Conservation (phyloP, 2,888 invertebrate genomes). For the Synergus umbraculus region DNA sequence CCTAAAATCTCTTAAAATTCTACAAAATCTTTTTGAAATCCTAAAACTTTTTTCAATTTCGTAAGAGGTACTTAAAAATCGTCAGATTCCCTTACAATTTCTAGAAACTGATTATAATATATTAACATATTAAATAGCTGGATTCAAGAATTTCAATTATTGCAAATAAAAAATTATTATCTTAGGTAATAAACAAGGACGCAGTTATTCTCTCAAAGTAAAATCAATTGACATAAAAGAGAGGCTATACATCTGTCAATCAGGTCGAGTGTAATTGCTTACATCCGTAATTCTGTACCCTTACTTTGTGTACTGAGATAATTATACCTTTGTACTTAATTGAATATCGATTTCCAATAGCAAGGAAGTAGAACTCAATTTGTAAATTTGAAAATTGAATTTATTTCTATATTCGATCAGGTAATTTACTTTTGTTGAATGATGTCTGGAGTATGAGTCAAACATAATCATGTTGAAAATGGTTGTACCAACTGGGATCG, state of each 20-base stretch:
- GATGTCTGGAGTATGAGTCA: not conserved
- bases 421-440: not conserved
- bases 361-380: not conserved
- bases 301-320: not conserved
- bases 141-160: no score
- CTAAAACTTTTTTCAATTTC: no score
- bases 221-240: not conserved
- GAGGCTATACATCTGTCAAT: not conserved
- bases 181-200: not conserved
- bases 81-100: no score
- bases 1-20: no score
- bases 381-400: conserved; percentile 1
- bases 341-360: conserved; percentile 20
- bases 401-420: not conserved
- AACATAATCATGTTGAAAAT: conserved; percentile 24
- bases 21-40: no score
- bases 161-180: no score
- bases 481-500: conserved; percentile 46
- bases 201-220: not conserved
- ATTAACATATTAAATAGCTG: no score
- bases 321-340: conserved; percentile 15
- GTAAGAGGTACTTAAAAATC: no score
- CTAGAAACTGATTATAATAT: no score
- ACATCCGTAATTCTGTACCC: not conserved
- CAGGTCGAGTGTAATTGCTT: not conserved